Percentiles rank a stretch among this genome's conserved stretches.
These are phyloP conservation scores for Rhopalosiphum padi DNA, from an alignment of 1,140 invertebrate species.

Conservation along the genomic window DNA sequence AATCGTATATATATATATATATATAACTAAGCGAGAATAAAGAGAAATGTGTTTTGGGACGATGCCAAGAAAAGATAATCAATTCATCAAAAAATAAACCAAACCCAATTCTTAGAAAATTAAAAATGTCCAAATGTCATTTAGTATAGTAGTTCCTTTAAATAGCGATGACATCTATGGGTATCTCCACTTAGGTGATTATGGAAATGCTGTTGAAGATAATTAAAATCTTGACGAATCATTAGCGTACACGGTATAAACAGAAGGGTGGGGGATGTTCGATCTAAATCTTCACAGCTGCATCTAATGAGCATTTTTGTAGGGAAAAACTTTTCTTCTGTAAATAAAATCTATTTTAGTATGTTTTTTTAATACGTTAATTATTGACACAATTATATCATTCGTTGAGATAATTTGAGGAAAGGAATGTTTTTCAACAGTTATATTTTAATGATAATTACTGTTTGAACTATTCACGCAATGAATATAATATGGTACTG, in stretches of 20 bases:
- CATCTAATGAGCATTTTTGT: neutral
- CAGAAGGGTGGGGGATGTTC: neutral
- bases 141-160: neutral
- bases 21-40: neutral
- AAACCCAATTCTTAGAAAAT: neutral
- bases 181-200: neutral
- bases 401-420: neutral
- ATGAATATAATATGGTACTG: neutral
- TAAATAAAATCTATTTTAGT: neutral
- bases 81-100: conserved; percentile 28
- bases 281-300: neutral
- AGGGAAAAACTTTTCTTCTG: neutral
- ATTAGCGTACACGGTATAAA: neutral
- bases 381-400: neutral
- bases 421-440: neutral
- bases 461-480: neutral
- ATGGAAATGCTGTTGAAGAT: neutral
- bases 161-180: neutral
- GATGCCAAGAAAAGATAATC: conserved; percentile 29
- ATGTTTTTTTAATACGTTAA: neutral
- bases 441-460: neutral
- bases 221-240: neutral
- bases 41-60: conserved; percentile 19
- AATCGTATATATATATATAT: neutral
- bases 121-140: conserved; percentile 24